Percentiles rank a stretch among this genome's conserved stretches.
Evolutionary conservation across 2,797 vertebrate species (phyloP).

Genomic region (Coregonus suidteri): DNA sequence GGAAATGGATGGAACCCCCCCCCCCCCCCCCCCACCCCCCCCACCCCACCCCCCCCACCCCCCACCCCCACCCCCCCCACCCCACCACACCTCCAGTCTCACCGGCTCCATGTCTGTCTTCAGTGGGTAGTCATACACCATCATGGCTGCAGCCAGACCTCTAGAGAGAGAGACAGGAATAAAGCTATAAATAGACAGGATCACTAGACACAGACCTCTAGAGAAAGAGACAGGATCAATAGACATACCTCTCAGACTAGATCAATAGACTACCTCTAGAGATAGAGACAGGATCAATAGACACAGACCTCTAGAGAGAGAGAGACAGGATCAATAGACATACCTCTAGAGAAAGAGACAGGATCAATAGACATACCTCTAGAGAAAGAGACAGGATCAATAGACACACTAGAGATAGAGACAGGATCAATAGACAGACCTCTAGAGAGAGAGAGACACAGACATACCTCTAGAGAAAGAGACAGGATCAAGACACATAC

Average conservation of each 20-base stretch:
- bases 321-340: no score
- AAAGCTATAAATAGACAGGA: background rate
- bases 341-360: no score
- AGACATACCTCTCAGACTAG: background rate
- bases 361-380: no score
- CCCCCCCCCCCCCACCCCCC: conserved; percentile 10
- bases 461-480: no score
- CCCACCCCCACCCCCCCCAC: conserved; percentile 22
- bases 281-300: no score
- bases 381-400: no score
- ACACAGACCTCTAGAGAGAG: no score
- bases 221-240: background rate
- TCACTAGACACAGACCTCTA: background rate
- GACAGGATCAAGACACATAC: background rate
- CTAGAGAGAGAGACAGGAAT: background rate
- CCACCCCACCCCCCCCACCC: conserved; percentile 22
- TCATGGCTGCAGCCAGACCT: conserved; percentile 83
- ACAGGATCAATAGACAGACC: no score
- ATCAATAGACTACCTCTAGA: no score
- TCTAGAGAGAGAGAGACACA: no score
- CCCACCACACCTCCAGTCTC: conserved; percentile 33
- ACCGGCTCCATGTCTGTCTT: conserved; percentile 97
- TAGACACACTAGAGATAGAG: no score
- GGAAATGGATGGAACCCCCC: conserved; percentile 5
- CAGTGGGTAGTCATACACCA: conserved; percentile 95